A percentile compares a stretch with the other conserved stretches of the same genome.
Evolutionary conservation across 2,888 invertebrate genomes (phyloP).

Genomic region (Thysanoteuthis rhombus): DNA sequence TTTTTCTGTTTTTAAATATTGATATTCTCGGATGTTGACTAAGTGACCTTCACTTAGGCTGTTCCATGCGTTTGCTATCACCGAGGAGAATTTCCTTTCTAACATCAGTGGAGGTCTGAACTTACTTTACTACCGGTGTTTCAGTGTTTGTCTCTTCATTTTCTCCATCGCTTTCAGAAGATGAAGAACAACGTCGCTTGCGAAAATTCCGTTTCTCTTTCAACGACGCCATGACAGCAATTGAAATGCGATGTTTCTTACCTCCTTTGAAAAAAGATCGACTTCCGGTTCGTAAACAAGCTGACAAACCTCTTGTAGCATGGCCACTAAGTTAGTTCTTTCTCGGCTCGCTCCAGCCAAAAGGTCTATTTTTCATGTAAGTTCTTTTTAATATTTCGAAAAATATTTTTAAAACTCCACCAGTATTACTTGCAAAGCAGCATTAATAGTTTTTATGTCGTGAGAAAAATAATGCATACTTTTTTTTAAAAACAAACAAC

Average conservation of each 20-base stretch:
- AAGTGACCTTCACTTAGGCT: no score
- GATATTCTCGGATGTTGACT: no score
- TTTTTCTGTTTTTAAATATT: no score
- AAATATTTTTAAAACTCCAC: neutral
- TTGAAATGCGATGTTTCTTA: neutral
- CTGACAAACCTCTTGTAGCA: neutral
- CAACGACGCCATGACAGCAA: neutral
- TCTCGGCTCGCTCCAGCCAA: neutral
- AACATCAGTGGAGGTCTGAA: no score
- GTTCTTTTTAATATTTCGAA: neutral
- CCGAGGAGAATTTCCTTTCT: no score
- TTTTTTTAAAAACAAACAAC: no score
- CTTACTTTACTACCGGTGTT: neutral
- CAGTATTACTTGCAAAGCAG: neutral
- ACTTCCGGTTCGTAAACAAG: neutral
- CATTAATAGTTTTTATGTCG: neutral
- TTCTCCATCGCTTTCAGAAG: neutral
- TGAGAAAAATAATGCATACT: neutral
- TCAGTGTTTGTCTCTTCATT: neutral
- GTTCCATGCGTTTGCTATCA: no score
- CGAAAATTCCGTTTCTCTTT: conserved; percentile 21
- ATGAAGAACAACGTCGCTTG: conserved; percentile 20
- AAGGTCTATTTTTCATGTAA: neutral
- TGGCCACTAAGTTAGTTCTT: neutral
- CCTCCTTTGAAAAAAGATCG: neutral